phyloP scores from a whole-genome alignment of 2,888 invertebrate species.

The Caradrina clavipalpis region DNA sequence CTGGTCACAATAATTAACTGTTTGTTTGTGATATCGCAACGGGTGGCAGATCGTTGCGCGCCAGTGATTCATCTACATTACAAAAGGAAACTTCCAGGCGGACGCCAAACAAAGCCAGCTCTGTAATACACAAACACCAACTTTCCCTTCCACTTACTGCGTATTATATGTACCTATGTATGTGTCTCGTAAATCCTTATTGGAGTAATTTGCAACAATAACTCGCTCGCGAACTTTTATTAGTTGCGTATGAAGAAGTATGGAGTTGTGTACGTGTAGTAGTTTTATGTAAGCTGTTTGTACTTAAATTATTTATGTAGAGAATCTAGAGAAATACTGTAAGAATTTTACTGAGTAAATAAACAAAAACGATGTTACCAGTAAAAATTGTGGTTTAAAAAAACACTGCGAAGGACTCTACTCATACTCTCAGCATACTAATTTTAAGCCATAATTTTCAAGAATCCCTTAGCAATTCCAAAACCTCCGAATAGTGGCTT shows the following conservation, averaged over 20 bases:
- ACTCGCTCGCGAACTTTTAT: conserved; percentile 63
- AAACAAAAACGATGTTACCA: no score
- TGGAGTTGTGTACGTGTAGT: conserved; percentile 30
- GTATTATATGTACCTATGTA: conserved; percentile 13
- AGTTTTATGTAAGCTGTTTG: conserved; percentile 10
- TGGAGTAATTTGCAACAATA: conserved; percentile 68
- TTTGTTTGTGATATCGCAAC: conserved; percentile 50
- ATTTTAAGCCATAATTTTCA: neutral
- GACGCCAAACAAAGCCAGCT: conserved; percentile 55
- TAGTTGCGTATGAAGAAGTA: conserved; percentile 49
- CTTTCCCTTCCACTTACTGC: conserved; percentile 37
- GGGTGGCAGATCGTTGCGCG: conserved; percentile 48
- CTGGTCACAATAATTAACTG: conserved; percentile 51
- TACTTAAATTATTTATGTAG: neutral
- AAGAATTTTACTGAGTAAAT: no score
- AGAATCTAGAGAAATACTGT: no score
- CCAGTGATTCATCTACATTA: conserved; percentile 62
- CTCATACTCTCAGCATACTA: no score
- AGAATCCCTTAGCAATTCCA: neutral
- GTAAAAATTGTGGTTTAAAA: no score
- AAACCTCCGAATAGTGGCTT: neutral
- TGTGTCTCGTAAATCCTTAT: conserved; percentile 53
- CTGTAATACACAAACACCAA: conserved; percentile 52
- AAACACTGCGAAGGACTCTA: no score
- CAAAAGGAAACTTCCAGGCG: conserved; percentile 59